A percentile compares a stretch with the other conserved stretches of the same genome.
phyloP scores from a whole-genome alignment of 2,797 vertebrate species.

The Stomatorhinus walkeri region DNA sequence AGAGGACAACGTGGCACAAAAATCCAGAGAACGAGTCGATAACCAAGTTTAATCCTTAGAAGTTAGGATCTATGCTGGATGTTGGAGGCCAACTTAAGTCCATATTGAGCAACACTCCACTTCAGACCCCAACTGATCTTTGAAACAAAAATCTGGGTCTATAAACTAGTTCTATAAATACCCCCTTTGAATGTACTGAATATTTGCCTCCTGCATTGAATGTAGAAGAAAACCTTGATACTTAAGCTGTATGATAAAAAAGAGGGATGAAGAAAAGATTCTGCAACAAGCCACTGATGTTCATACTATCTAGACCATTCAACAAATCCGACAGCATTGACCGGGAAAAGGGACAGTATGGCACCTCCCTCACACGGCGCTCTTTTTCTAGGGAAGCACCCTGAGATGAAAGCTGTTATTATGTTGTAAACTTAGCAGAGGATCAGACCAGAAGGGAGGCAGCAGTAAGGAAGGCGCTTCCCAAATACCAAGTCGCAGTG shows the following conservation, averaged over 20 bases:
- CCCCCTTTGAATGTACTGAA: not conserved
- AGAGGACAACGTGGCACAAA: not conserved
- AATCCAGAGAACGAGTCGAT: not conserved
- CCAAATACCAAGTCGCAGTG: not conserved
- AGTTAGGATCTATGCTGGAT: not conserved
- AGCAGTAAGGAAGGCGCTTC: not conserved
- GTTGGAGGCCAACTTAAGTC: not conserved
- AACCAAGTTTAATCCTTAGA: not conserved
- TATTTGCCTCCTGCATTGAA: not conserved
- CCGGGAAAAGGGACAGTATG: not conserved
- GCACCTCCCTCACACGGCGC: not conserved
- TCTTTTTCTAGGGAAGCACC: not conserved
- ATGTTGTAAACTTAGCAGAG: not conserved
- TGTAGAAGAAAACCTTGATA: not conserved
- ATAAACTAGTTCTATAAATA: not conserved
- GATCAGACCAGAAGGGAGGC: not conserved
- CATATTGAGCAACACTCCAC: not conserved
- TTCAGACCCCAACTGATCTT: not conserved
- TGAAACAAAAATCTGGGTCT: not conserved
- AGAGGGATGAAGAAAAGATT: not conserved
- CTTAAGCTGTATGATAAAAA: not conserved
- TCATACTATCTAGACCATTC: not conserved
- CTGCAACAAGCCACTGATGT: not conserved
- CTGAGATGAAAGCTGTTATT: not conserved
- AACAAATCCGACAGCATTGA: not conserved